Conservation (phyloP, 2,888 invertebrate genomes). For the Dryocosmus kuriphilus region DNA sequence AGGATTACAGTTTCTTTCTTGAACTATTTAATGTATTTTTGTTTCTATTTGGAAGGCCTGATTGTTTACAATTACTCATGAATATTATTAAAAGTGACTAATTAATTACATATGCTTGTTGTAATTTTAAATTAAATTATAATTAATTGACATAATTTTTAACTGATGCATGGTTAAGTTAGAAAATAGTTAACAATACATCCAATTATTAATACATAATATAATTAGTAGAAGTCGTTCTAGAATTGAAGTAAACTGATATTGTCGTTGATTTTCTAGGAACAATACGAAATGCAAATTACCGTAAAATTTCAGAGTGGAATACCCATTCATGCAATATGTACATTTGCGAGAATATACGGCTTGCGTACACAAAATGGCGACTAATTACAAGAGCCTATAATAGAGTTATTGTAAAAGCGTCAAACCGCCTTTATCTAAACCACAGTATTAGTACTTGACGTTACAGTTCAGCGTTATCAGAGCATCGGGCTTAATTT, state of each 20-base stretch:
- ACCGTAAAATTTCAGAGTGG: conserved; percentile 29
- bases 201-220: not conserved
- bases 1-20: no score
- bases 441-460: conserved; percentile 31
- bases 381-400: conserved; percentile 43
- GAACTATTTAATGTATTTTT: no score
- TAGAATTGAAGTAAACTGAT: not conserved
- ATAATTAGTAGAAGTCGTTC: not conserved
- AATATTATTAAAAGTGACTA: no score
- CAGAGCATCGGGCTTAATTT: conserved; percentile 24
- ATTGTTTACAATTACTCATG: no score
- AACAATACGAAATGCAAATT: conserved; percentile 11
- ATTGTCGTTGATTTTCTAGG: not conserved
- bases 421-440: conserved; percentile 25
- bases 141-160: no score
- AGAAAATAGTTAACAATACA: no score
- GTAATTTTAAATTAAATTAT: no score
- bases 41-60: no score
- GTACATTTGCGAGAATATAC: conserved; percentile 27
- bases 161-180: no score
- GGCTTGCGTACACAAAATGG: not conserved
- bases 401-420: conserved; percentile 61
- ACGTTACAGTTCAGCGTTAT: not conserved
- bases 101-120: no score
- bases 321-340: conserved; percentile 30